Evolutionary conservation across 2,113 vertebrate species (phyloP), one percentile per base, ranked within the genome.

Genomic region (Campylomormyrus numenius): DNA sequence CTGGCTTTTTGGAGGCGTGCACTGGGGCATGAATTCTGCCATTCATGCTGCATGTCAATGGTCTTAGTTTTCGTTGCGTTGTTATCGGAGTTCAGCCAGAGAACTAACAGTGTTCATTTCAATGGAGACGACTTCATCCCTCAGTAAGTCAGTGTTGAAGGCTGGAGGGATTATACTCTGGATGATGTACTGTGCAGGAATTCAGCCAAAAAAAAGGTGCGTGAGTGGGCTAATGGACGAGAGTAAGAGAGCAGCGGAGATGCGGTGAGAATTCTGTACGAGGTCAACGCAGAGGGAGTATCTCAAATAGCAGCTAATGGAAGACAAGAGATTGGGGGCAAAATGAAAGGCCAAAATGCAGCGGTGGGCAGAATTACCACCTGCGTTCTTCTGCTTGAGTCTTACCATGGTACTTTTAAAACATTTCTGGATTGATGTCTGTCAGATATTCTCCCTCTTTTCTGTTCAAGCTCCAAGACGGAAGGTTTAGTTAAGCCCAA

Each of bases 81-180:
- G 39, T 31, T 74, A 45, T 74, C 88, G 3, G 58, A 91, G 92
- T 91, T 94, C 91, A 91, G 91, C 91, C 90, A 89, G 52, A 62
- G 5, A 50, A 45, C 39, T 62, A 46, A 49, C 49, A 89, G 88
- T 89, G 92, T 90, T 93, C 89, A 90, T 91, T 93, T 93, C 90
- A 92, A 62, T 91, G 90, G 92, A 92, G 92, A 92, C 92, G 86
- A 92, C 91, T 89, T 80, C 90, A 90, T 90, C 92, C 85, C 93
- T 92, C 91, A 93, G 92, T 92, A 92, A 92, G 93, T 88, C 77
- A 91, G 90, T 91, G 90, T 93, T 90, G 80, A 88, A 91, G 87
- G 91, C 46, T 62, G 91, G 83, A 70, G 92, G 85, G 46, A 48
- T 85, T 85, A 85, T 91, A 50, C 92, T 93, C 93, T 48, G 35